Base-by-base conservation (phyloP, 2,888 invertebrate species). In the Aleiodes alternator region DNA sequence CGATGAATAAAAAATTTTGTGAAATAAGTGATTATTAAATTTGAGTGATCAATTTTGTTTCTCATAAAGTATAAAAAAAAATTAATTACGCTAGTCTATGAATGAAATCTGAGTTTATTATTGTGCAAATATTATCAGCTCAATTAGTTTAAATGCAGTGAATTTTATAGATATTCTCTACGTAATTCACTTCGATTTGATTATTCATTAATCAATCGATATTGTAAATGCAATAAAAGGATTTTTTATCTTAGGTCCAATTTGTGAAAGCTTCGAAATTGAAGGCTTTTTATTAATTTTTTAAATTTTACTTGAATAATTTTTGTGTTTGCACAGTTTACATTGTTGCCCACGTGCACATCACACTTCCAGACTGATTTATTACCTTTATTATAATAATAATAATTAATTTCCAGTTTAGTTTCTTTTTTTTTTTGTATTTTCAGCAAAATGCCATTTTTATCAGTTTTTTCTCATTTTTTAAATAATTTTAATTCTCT, bases 331-430 rank as follows among this genome's bases (percentile, higher is more conserved):
- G 80, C 83, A 84, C 80, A 81, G 79, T 85, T 23, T 84, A 85
- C 80, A 74, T 51, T 84, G 23, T 86, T 86, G 87, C 88, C 84
- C 85, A 86, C 87, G 85, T 84, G 85, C 86, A 87, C 88, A 89
- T 87, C 88, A 88, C 88, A 89, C 88, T 83, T 86, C 89, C 88
- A 88, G 88, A 88, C 88, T 84, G 16, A 31, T 51, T 73, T 29
- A 55, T 53, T 66, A 53, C 43, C 6, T 73, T 56, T 48, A 14
- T 53, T 12, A 9, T 53, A 73, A 68, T 53, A 11, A 9, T 53
- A 73, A 68, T 72, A 68, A 57, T 73, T 66, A 70, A 50, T 55
- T 48, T 59, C 38, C 56, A 69, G 34, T 72, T 59, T 53, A 57
- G 16, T 57, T 34, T 43, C 48, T 59, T 29, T 59, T 59, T 69